These are phyloP conservation scores for Onychomys torridus DNA, from an alignment of 2,797 vertebrate genomes.

Conservation along the genomic window DNA sequence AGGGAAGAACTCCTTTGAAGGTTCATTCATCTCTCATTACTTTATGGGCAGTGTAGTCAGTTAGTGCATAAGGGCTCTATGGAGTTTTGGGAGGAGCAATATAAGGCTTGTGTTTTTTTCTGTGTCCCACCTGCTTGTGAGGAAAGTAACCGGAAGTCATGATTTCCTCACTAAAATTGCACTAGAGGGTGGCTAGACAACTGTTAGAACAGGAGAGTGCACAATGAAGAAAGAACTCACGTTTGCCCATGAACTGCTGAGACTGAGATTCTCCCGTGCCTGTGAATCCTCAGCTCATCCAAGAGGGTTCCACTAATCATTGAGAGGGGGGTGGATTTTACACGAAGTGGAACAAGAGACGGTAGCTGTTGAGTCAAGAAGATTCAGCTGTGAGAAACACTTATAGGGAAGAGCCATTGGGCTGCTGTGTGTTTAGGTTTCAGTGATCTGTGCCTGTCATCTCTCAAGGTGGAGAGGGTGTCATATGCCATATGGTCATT, in stretches of 20 bases:
- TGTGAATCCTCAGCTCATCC: background rate
- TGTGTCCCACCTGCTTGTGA: background rate
- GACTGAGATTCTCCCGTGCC: background rate
- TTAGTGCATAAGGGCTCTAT: accelerated
- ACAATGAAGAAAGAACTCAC: background rate
- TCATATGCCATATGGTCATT: background rate
- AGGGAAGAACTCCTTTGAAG: background rate
- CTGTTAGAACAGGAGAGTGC: background rate
- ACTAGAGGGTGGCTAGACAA: background rate
- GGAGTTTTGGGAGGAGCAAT: background rate
- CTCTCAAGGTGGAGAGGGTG: background rate
- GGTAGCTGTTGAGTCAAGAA: background rate
- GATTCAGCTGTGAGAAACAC: background rate
- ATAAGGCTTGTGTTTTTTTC: slow-evolving; percentile 36
- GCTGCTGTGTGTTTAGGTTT: no score
- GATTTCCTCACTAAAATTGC: slow-evolving; percentile 22
- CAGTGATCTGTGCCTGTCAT: background rate
- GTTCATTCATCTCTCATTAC: background rate
- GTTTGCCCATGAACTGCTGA: background rate
- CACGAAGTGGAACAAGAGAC: background rate
- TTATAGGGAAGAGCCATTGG: background rate
- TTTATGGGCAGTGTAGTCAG: accelerated
- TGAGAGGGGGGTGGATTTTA: background rate
- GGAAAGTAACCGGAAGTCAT: background rate
- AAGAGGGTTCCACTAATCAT: accelerated